phyloP scores from a whole-genome alignment of 1,140 invertebrate genomes.

The Cyrtorhinus lividipennis region DNA sequence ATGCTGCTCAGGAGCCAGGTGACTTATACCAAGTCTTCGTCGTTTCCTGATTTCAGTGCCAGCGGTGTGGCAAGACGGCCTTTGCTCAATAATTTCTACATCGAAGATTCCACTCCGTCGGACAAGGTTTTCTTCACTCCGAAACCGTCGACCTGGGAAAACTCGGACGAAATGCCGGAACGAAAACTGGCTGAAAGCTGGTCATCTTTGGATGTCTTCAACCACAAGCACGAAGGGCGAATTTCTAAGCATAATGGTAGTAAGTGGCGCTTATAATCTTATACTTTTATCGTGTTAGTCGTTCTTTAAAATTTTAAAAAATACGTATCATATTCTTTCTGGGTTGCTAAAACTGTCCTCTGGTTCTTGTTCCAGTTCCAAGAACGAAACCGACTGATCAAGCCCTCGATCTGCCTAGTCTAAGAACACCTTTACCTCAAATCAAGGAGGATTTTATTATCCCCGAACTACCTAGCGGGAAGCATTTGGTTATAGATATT shows the following conservation, averaged over 20 bases:
- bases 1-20: neutral
- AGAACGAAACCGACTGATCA: neutral
- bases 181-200: constrained; percentile 27
- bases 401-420: neutral
- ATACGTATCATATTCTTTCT: neutral
- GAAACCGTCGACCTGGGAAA: constrained; percentile 6
- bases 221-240: constrained; percentile 26
- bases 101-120: neutral
- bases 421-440: neutral
- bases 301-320: neutral
- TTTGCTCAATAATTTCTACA: constrained; percentile 16
- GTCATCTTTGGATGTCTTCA: constrained; percentile 27
- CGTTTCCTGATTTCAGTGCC: constrained; percentile 8
- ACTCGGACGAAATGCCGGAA: constrained; percentile 15
- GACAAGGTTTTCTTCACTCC: neutral
- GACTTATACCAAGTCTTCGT: too few species aligned
- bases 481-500: constrained; percentile 50
- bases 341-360: neutral
- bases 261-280: neutral
- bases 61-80: constrained; percentile 10
- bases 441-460: constrained; percentile 33
- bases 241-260: constrained; percentile 17
- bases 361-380: neutral
- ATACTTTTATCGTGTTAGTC: neutral
- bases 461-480: constrained; percentile 56